A percentile compares a stretch with the other conserved stretches of the same genome.
Conservation (phyloP, 1,140 invertebrate genomes). For the Metaphire vulgaris region DNA sequence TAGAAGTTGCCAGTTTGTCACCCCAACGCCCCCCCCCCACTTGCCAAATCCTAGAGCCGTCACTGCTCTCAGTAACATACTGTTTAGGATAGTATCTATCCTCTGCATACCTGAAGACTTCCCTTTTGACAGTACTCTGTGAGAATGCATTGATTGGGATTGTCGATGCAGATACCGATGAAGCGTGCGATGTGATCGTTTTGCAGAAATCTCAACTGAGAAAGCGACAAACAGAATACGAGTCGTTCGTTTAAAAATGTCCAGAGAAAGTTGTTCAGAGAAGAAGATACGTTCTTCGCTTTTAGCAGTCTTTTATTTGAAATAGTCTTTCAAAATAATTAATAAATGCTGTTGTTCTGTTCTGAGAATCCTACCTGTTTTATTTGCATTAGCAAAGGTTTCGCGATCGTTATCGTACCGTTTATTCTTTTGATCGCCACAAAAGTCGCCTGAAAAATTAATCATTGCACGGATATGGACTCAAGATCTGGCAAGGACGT, state of each 20-base stretch:
- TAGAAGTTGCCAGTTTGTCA: no score
- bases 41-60: no score
- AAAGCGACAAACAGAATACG: slow-evolving; percentile 11
- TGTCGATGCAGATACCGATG: slow-evolving; percentile 85
- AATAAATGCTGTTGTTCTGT: no score
- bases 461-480: slow-evolving; percentile 5
- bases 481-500: no score
- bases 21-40: no score
- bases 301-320: no score
- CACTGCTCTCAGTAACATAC: no score
- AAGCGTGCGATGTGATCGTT: slow-evolving; percentile 91
- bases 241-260: no score
- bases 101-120: slow-evolving; percentile 64
- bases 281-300: no score
- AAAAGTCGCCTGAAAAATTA: slow-evolving; percentile 62
- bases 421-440: slow-evolving; percentile 80
- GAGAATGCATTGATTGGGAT: slow-evolving; percentile 64
- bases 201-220: slow-evolving; percentile 84
- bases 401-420: slow-evolving; percentile 71
- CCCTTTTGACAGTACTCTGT: slow-evolving; percentile 93
- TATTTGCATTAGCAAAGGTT: slow-evolving; percentile 75
- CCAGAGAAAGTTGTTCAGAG: no score
- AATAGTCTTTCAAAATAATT: no score
- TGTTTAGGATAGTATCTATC: no score
- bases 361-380: slow-evolving; percentile 70